These are phyloP conservation scores for Megaptera novaeangliae DNA, from an alignment of 2,113 vertebrate species.

Conservation along the genomic window DNA sequence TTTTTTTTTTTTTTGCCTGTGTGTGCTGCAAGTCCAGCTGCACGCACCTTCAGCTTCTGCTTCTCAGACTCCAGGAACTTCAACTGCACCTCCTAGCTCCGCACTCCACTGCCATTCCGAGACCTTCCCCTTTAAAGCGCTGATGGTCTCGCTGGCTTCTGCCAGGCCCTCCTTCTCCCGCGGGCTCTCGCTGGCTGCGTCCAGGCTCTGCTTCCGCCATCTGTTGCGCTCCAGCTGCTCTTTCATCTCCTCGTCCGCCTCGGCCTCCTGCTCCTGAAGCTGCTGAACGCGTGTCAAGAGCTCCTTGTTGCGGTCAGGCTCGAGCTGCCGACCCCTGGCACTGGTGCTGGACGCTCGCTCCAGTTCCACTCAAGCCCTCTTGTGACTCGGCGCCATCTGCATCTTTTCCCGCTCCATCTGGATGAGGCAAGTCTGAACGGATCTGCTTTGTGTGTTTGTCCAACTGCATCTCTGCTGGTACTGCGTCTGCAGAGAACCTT, in stretches of 20 bases:
- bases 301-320: slow-evolving; percentile 88
- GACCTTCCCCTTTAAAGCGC: slow-evolving; percentile 84
- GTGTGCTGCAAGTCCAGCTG: slow-evolving; percentile 87
- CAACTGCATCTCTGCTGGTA: slow-evolving; percentile 88
- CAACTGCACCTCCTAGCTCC: slow-evolving; percentile 86
- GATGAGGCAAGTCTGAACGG: slow-evolving; percentile 86
- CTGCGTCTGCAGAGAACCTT: slow-evolving; percentile 82
- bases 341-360: slow-evolving; percentile 87
- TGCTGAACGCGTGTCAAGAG: slow-evolving; percentile 85
- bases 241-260: slow-evolving; percentile 79
- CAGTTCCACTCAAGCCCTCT: slow-evolving; percentile 90
- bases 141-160: slow-evolving; percentile 84
- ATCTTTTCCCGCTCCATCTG: slow-evolving; percentile 92
- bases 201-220: slow-evolving; percentile 81
- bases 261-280: slow-evolving; percentile 85
- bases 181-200: slow-evolving; percentile 83
- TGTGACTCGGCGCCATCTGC: slow-evolving; percentile 94
- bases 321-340: slow-evolving; percentile 87
- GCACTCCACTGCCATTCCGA: slow-evolving; percentile 87
- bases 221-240: slow-evolving; percentile 86
- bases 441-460: slow-evolving; percentile 89
- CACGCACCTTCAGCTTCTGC: slow-evolving; percentile 84
- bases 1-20: slow-evolving; percentile 80
- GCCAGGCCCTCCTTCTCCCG: slow-evolving; percentile 86
- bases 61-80: slow-evolving; percentile 85